Percentiles rank a stretch among this genome's conserved stretches.
phyloP scores from a whole-genome alignment of 2,113 vertebrate species.

The Rutilus rutilus region DNA sequence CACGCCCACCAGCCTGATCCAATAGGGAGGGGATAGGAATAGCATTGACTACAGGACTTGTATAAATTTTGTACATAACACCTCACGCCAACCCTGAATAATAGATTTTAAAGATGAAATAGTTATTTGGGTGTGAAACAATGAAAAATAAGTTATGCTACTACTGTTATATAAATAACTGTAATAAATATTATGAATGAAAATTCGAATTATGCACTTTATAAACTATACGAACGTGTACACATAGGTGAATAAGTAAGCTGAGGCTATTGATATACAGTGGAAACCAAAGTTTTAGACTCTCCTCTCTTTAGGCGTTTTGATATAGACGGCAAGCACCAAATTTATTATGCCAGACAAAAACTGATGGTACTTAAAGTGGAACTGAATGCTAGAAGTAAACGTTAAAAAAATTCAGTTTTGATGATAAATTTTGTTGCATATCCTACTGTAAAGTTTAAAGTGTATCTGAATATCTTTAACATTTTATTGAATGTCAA shows the following conservation, averaged over 20 bases:
- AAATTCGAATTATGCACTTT: constrained; percentile 82
- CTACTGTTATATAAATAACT: constrained; percentile 53
- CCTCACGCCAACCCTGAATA: constrained; percentile 61
- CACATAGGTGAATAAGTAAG: constrained; percentile 53
- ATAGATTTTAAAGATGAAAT: constrained; percentile 49
- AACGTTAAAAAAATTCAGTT: background rate
- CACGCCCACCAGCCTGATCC: constrained; percentile 16
- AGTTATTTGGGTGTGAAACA: constrained; percentile 44
- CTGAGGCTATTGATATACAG: constrained; percentile 61
- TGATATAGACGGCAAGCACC: background rate
- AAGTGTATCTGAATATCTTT: background rate
- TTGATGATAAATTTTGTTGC: background rate
- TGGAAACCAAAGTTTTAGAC: constrained; percentile 59
- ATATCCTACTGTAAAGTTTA: background rate
- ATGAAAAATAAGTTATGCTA: constrained; percentile 54
- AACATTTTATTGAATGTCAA: constrained; percentile 1
- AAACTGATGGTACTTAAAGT: background rate
- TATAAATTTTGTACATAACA: constrained; percentile 81
- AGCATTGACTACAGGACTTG: constrained; percentile 65
- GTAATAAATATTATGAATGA: constrained; percentile 66
- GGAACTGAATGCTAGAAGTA: background rate
- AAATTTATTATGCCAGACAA: background rate
- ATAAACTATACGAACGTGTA: constrained; percentile 68
- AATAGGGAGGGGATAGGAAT: too few relatives aligned
- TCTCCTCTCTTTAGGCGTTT: constrained; percentile 33